A percentile compares a stretch with the other conserved stretches of the same genome.
Conservation (phyloP, 1,140 invertebrate species). For the Psilanteris sp. region DNA sequence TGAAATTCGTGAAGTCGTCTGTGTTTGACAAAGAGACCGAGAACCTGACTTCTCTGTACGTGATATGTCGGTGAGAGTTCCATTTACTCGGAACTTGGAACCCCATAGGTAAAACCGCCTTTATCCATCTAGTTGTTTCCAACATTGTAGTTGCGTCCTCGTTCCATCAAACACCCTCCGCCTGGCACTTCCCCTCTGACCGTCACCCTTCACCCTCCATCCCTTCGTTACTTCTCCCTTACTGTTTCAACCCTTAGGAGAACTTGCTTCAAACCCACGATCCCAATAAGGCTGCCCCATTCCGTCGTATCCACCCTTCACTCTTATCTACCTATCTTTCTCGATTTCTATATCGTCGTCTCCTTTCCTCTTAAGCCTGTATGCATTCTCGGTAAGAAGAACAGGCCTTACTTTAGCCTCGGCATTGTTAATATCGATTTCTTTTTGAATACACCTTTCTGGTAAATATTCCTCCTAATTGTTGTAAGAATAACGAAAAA, state of each 20-base stretch:
- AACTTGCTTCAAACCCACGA: constrained; percentile 70
- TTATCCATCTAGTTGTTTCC: constrained; percentile 75
- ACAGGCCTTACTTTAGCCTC: constrained; percentile 71
- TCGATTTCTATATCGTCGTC: constrained; percentile 28
- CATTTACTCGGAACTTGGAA: constrained; percentile 64
- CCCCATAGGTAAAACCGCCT: constrained; percentile 74
- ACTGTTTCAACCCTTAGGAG: constrained; percentile 73
- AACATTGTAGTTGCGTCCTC: constrained; percentile 73
- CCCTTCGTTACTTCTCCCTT: constrained; percentile 59
- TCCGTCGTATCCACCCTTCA: constrained; percentile 55
- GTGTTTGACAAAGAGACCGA: constrained; percentile 60
- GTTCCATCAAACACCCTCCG: constrained; percentile 72
- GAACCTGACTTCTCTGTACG: constrained; percentile 47
- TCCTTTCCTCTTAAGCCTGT: constrained; percentile 29
- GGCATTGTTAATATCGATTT: constrained; percentile 77
- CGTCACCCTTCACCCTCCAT: constrained; percentile 48
- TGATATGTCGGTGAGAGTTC: constrained; percentile 54
- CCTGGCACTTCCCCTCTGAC: constrained; percentile 63
- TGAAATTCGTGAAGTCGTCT: constrained; percentile 38
- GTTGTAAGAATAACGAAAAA: too few relatives aligned
- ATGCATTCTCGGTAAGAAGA: constrained; percentile 49
- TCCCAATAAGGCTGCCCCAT: constrained; percentile 76
- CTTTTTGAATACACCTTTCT: constrained; percentile 72
- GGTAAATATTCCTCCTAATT: constrained; percentile 65
- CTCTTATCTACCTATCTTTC: constrained; percentile 34